Percentiles rank a stretch among this genome's conserved stretches.
These are phyloP conservation scores for Percopsis transmontana DNA, from an alignment of 2,113 vertebrate genomes.

Conservation along the genomic window DNA sequence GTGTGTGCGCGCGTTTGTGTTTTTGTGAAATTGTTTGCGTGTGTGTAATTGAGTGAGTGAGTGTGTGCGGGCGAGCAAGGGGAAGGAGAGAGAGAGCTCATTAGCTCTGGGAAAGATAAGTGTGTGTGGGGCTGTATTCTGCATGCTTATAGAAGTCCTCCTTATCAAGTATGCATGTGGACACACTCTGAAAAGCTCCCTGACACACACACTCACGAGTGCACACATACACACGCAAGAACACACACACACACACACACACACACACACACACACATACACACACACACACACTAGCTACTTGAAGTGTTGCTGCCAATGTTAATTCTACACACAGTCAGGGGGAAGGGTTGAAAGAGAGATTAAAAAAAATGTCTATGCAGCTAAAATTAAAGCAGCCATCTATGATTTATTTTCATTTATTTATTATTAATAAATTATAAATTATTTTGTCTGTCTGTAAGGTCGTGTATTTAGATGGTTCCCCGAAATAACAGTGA, in stretches of 20 bases:
- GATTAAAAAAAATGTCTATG: no score
- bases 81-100: conserved; percentile 47
- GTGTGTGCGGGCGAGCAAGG: conserved; percentile 10
- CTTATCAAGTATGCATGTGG: conserved; percentile 68
- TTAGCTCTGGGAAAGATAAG: conserved; percentile 75
- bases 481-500: no score
- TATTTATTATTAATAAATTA: no score
- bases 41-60: conserved; percentile 12
- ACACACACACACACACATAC: conserved; percentile 25
- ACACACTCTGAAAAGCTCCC: conserved; percentile 26
- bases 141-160: conserved; percentile 71
- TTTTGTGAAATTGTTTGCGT: conserved; percentile 1
- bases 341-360: no score
- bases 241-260: conserved; percentile 28
- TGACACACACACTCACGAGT: conserved; percentile 33
- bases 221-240: conserved; percentile 22
- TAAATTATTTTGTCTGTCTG: no score
- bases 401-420: no score
- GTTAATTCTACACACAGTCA: no score
- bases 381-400: no score
- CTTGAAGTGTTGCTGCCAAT: no score
- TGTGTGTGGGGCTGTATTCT: conserved; percentile 73
- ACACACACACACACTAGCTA: conserved; percentile 14
- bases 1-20: background rate
- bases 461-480: no score